Base-by-base conservation (phyloP, 2,797 vertebrate species). In the Onychomys torridus region DNA sequence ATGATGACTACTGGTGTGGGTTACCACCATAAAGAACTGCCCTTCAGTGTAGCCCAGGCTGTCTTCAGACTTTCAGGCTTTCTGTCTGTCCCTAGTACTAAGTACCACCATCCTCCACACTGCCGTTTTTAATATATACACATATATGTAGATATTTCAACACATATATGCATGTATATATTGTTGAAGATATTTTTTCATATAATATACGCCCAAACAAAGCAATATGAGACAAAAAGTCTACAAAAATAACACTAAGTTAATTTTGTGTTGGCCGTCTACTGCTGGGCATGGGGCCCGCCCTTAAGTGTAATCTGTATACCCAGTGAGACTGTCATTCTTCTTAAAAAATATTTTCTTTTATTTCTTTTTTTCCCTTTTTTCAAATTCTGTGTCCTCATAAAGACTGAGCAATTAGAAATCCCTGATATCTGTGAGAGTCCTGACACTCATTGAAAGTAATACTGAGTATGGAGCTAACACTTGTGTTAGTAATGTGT, bases 361-460 rank as follows among this genome's bases (percentile, higher is more conserved):
- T 75, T 29, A 23, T 59, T 88, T 73, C 25, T 4, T 59, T 88
- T 55, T 21, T 1, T 2, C 52, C 52, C 0, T 32, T 65, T 77
- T 25, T 21, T 46, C 40, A 43, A 89, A 34, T 8, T 5, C 17
- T 37, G 29, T 59, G 17, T 82, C n/a, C n/a, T 88, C 52, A 40
- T 67, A 85, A 85, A 97, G 40, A 85, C 83, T 85, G 32, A 43
- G 32, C 90, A 83, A 37, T 91, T 76, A 81, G 49, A 69, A 94
- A 52, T 63, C 4, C 11, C 37, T 84, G 69, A 43, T 37, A 69
- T 82, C 67, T 55, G 23, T 89, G 52, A 97, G 49, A 77, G 14
- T 90, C 21, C 27, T 93, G 55, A 59, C 79, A n/a, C 10, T 25
- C 89, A 71, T 67, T 90, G 40, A 89, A 92, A 84, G 84, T 82